These are phyloP conservation scores for Prochilodus magdalenae DNA, from an alignment of 2,113 vertebrate species.

Conservation along the genomic window DNA sequence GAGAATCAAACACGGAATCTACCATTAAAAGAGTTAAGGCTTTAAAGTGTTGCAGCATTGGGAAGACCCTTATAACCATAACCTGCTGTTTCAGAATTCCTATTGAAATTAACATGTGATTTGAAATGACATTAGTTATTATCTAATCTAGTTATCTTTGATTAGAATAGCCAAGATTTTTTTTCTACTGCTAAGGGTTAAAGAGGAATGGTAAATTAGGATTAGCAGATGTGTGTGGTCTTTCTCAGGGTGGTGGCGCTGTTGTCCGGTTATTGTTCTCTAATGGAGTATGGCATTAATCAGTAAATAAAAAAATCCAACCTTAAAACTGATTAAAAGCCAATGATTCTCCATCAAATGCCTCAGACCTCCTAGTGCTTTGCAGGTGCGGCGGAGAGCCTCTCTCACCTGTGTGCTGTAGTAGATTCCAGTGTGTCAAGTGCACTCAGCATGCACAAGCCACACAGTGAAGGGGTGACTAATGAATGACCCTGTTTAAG, in stretches of 20 bases:
- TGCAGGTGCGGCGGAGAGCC: constrained; percentile 17
- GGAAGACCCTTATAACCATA: too few species aligned
- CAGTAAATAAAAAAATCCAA: neutral
- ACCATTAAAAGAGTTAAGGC: too few species aligned
- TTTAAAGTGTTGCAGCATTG: too few species aligned
- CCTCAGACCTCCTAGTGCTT: constrained; percentile 9
- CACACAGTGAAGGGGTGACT: constrained; percentile 32
- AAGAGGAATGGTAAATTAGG: neutral
- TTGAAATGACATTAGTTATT: too few species aligned
- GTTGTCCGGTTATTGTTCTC: neutral
- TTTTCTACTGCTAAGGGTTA: neutral
- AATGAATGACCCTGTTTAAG: constrained; percentile 40
- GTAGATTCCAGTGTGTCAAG: constrained; percentile 47
- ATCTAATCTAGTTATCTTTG: too few species aligned
- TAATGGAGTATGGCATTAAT: neutral
- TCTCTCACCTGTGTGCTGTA: constrained; percentile 38
- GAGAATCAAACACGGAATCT: too few species aligned
- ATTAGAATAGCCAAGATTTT: too few species aligned
- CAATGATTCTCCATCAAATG: constrained; percentile 6
- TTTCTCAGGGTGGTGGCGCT: neutral
- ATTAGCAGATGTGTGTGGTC: neutral
- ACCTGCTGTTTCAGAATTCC: too few species aligned
- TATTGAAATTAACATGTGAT: too few species aligned
- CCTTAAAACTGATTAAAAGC: constrained; percentile 32
- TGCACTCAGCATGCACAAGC: constrained; percentile 29